Evolutionary conservation across 2,113 vertebrate species (phyloP), one percentile per base, ranked within the genome.

Genomic region (Gopherus evgoodei): DNA sequence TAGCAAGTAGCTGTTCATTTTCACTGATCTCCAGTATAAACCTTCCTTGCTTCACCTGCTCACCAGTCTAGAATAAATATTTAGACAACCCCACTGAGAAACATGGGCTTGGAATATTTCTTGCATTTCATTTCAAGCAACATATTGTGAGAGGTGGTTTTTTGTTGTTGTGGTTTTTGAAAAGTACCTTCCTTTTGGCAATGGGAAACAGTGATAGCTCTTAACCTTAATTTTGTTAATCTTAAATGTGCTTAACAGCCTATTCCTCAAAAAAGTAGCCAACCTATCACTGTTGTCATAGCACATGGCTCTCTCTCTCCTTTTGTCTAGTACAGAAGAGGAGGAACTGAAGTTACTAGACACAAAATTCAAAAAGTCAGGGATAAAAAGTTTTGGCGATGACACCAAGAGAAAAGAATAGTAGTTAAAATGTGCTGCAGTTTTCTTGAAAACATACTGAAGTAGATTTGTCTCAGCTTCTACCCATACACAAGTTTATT

Each of bases 381-480:
- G 42, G 52, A 59, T 3, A 86, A 86, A 79, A 78, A 82, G 88
- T 91, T 27, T 8, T 52, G 72, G 79, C 62, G 24, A 27, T 6
- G 90, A 89, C 95, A 95, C 1, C 81, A 38, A 2, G 38, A 56
- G 91, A 24, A 1, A 2, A 42, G 79, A 5, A 0, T 16, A 14
- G 6, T 53, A 6, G 54, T 9, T 89, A 22, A 4, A 49, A 54
- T 2, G 93, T 96, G 94, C 94, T 29, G 86, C 7, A 0, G 93
- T 95, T 91, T 96, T 95, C 96, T 84, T 90, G 94, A 95, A 92
- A 96, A 97, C 96, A 92, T 35, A 62, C 65, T 57, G 6, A 8
- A 9, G 42, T 1, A 79, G 4, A 81, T 42, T 81, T 38, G 72
- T 79, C 47, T 52, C 21, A 50, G 86, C 62, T 53, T 87, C 6